Evolutionary conservation across 2,113 vertebrate species (phyloP), one percentile per base, ranked within the genome.

Genomic region (Pardalotus punctatus): DNA sequence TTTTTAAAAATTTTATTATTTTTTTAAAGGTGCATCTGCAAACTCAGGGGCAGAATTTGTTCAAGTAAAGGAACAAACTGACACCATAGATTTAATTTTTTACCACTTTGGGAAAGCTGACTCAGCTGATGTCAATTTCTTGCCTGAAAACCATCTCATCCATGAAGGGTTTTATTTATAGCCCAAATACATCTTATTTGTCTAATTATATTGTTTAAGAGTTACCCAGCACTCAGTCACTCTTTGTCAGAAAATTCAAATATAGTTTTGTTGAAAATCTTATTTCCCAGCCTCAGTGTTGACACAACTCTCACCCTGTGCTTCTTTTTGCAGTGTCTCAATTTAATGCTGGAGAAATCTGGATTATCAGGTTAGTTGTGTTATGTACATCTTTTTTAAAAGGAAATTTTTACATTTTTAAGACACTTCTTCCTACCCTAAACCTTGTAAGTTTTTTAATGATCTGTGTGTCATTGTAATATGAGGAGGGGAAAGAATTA

Each of bases 261-360:
- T 28, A 9, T 3, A 33, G 38, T 18, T 57, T 36, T 67, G 11
- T 56, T 88, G 64, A 35, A 77, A 45, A 13, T n/a, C 62, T 5
- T 17, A 10, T 82, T 85, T 88, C 7, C 16, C 36, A 76, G 7
- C 16, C 14, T 42, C 2, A 47, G 24, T 6, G 19, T 12, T 58
- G 54, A 57, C 62, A 33, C 19, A 80, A n/a, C 11, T 81, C 43
- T 81, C 23, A 51, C 35, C 1, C 2, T 27, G 2, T 57, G 29
- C 62, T 85, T 72, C n/a, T 88, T 81, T 89, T 78, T 98, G 94
- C 94, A 99, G 99, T 99, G 99, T 97, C 97, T 99, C 58, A 98
- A 97, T 77, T 94, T 97, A 90, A 99, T 99, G 98, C 96, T 99
- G 97, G 97, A 98, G 64, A 96, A 97, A 73, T 98, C 98, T 23